Conservation (phyloP, 2,888 invertebrate species). For the Hirtodrosophila alboralis region DNA sequence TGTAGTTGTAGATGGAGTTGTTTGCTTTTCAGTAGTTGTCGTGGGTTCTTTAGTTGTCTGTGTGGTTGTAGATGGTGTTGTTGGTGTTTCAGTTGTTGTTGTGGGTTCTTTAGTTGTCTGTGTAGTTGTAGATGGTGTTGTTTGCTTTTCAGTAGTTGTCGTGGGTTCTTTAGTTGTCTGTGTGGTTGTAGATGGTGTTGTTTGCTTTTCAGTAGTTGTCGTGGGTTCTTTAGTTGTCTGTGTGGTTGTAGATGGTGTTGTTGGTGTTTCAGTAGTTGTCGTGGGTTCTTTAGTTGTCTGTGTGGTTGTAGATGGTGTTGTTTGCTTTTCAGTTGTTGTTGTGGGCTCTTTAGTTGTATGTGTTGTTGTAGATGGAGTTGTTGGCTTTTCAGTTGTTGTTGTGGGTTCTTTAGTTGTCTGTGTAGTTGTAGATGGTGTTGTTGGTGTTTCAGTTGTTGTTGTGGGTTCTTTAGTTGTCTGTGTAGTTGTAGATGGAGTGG, state of each 20-base stretch:
- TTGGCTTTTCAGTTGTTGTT: neutral
- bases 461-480: neutral
- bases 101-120: neutral
- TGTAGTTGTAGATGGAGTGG: slow-evolving; percentile 3
- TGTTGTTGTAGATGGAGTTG: neutral
- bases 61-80: neutral
- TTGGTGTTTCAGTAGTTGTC: too few species aligned
- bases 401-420: neutral
- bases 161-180: neutral
- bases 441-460: neutral
- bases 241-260: neutral
- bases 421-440: neutral
- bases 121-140: neutral
- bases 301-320: neutral
- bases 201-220: too few species aligned
- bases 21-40: neutral
- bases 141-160: too few species aligned
- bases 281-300: too few species aligned
- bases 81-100: neutral
- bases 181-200: neutral
- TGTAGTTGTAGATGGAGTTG: neutral
- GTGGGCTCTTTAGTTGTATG: neutral
- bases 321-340: neutral
- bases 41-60: too few species aligned
- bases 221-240: neutral